Evolutionary conservation across 2,888 invertebrate genomes (phyloP).

Genomic region (Apamea epomidion): DNA sequence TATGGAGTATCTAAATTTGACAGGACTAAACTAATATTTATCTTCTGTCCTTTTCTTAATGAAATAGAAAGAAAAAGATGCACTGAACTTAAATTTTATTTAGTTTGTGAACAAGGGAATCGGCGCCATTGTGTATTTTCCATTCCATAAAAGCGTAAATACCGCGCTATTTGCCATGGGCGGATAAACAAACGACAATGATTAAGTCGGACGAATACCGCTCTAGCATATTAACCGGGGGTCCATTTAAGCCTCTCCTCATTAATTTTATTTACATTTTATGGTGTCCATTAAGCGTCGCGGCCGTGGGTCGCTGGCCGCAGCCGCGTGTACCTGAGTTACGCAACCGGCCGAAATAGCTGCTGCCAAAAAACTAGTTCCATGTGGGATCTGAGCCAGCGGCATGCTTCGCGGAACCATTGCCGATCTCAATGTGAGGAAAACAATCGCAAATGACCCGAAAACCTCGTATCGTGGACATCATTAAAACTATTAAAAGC

Average conservation of each 20-base stretch:
- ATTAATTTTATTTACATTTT: conserved; percentile 86
- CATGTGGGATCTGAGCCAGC: conserved; percentile 80
- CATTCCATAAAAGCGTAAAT: conserved; percentile 39
- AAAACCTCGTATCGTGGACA: conserved; percentile 31
- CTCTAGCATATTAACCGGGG: conserved; percentile 48
- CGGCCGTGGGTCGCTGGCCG: conserved; percentile 82
- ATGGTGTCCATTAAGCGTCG: conserved; percentile 79
- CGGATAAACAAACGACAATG: conserved; percentile 55
- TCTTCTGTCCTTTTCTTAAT: too few relatives aligned
- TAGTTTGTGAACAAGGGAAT: too few relatives aligned
- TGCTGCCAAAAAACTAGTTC: conserved; percentile 88
- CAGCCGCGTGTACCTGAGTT: conserved; percentile 77
- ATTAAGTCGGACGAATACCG: conserved; percentile 39
- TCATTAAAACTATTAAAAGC: conserved; percentile 20
- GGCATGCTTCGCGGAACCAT: conserved; percentile 52
- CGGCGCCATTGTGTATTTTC: not conserved
- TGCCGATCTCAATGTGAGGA: conserved; percentile 34
- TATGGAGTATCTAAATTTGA: too few relatives aligned
- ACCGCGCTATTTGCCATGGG: conserved; percentile 36
- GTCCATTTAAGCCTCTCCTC: conserved; percentile 77
- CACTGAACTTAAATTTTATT: too few relatives aligned
- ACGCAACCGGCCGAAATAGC: conserved; percentile 85
- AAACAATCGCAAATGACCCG: conserved; percentile 33
- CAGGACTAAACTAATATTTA: too few relatives aligned
- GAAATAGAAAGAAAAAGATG: too few relatives aligned